Evolutionary conservation across 2,797 vertebrate genomes (phyloP), one percentile per base, ranked within the genome.

Genomic region (Euthynnus affinis): DNA sequence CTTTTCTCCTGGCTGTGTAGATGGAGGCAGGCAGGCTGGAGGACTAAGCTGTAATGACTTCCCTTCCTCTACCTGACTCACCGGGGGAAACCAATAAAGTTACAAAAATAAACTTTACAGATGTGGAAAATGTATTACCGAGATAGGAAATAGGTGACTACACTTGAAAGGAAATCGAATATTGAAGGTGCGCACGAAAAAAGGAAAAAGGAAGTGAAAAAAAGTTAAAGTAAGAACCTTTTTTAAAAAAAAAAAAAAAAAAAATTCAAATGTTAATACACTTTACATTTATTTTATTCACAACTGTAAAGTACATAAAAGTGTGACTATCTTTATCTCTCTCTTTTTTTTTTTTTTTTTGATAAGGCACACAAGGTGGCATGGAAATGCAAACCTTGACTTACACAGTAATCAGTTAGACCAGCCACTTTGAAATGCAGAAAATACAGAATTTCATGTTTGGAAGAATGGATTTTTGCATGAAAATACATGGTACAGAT

Each of bases 21-120:
- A 88, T 58, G 86, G 87, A 88, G 87, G 81, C 83, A 61, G 86
- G 80, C 80, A n/a, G 83, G 89, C 87, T 79, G 87, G 82, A 90
- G 86, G 70, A 87, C 91, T 91, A 92, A 92, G 91, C 94, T 90
- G 91, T 91, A 94, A 94, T 94, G 90, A 93, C 92, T 93, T 93
- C 85, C 87, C 88, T 90, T 90, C 89, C 91, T 91, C 86, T 82
- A 91, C 93, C 93, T 92, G 87, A 71, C 89, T 88, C 88, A 81
- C 86, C 53, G 82, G 82, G 80, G 84, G 83, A 89, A 91, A 91
- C 81, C 91, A 93, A 92, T 87, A 90, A 93, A 93, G 89, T 92
- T 89, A 81, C 82, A 77, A 81, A 93, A 92, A 90, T 88, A 91
- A 92, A 92, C 87, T 93, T 91, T 88, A 89, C 87, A 90, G 90